Conservation (phyloP, 1,140 invertebrate species). For the Patella vulgata region DNA sequence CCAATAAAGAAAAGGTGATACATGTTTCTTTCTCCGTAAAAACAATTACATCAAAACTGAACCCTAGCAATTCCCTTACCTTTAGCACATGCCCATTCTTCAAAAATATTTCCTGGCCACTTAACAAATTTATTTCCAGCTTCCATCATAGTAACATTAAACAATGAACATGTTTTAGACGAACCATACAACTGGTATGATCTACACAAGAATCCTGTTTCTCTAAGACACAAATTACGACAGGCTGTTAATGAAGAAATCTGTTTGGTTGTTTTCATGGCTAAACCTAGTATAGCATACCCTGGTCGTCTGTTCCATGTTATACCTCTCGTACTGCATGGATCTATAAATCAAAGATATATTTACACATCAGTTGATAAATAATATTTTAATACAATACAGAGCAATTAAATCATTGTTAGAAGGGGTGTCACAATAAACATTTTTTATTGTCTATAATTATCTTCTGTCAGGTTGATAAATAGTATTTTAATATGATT, state of each 20-base stretch:
- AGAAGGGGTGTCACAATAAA: too few species aligned
- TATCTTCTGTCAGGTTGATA: too few species aligned
- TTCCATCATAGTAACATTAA: constrained; percentile 3
- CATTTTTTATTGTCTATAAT: too few species aligned
- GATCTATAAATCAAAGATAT: constrained; percentile 28
- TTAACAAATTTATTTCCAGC: constrained; percentile 28
- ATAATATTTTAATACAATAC: too few species aligned
- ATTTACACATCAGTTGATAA: too few species aligned
- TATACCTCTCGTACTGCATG: constrained; percentile 40
- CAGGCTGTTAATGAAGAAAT: constrained; percentile 32
- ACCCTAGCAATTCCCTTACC: too few species aligned
- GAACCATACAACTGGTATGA: constrained; percentile 34
- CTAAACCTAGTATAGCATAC: constrained; percentile 29
- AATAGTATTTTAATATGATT: too few species aligned
- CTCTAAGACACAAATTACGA: constrained; percentile 36
- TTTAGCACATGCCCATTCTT: constrained; percentile 43
- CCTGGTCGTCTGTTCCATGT: constrained; percentile 32
- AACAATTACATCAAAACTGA: too few species aligned
- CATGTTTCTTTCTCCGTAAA: too few species aligned
- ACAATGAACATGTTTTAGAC: constrained; percentile 36
- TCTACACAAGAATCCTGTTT: constrained; percentile 42
- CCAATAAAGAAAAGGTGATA: too few species aligned
- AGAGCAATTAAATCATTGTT: too few species aligned
- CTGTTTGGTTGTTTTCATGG: constrained; percentile 12
- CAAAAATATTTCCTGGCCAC: constrained; percentile 41